Evolutionary conservation across 2,113 vertebrate species (phyloP), one percentile per base, ranked within the genome.

Genomic region (Phoxinus phoxinus): DNA sequence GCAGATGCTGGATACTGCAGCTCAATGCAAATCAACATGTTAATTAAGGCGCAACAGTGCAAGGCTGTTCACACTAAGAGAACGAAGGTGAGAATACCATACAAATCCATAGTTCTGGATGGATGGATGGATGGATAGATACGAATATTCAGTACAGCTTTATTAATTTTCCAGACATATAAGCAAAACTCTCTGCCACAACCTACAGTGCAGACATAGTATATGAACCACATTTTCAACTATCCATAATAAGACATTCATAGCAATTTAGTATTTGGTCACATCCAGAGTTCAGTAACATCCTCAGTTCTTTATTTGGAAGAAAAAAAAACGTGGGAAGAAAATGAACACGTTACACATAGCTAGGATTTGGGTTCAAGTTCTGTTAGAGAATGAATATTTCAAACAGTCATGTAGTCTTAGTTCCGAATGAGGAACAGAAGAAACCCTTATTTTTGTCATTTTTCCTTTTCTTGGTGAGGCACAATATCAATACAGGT

Each of bases 11-110:
- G 86, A 87, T 87, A 35, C 89, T 58, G 67, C 83, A 78, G 84
- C 86, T 56, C 75, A 41, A 89, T 94, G 92, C 91, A 92, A 94
- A 94, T 94, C 84, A 92, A 90, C 65, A 89, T 91, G 89, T 92
- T 95, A 91, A 94, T 94, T 94, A 93, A 88, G 92, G 93, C 88
- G 19, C 53, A 56, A 56, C 53, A 8, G 19, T 23, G 86, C 90
- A 82, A 85, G 87, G 59, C 76, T 77, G 81, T 80, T 87, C 85
- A 84, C 79, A 81, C 85, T 63, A 77, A 87, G 46, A 89, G 30
- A 41, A 12, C 10, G 41, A 48, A 69, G 25, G 35, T 7, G 44
- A 10, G 41, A 69, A 69, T 67, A 27, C 13, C 21, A 41, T 6
- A 69, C 27, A 46, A 51, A 23, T 73, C 21, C 32, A 58, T 78